These are phyloP conservation scores for Anarsia innoxiella DNA, from an alignment of 2,888 invertebrate species.

Conservation along the genomic window DNA sequence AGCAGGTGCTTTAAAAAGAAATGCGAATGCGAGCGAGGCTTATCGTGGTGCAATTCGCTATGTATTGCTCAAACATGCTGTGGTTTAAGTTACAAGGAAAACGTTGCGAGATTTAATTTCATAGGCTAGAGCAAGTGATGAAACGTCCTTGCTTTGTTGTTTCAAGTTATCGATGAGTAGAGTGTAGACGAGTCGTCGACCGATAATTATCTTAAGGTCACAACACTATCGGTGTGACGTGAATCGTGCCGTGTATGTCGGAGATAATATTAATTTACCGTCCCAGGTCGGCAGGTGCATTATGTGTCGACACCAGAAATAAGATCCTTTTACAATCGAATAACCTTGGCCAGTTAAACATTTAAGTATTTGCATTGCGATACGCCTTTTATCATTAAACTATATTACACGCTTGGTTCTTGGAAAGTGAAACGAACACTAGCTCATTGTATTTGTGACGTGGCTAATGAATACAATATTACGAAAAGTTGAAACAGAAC, in stretches of 20 bases:
- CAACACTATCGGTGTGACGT: conserved; percentile 61
- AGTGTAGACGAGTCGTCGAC: conserved; percentile 62
- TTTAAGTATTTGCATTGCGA: background rate
- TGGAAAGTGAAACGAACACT: too few species aligned
- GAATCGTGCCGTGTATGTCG: conserved; percentile 41
- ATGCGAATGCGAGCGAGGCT: too few species aligned
- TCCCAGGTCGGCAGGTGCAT: conserved; percentile 4
- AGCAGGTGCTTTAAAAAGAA: conserved; percentile 23
- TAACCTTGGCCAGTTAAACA: conserved; percentile 2
- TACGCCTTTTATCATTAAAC: too few species aligned
- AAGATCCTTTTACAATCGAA: conserved; percentile 2
- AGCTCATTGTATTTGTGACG: too few species aligned
- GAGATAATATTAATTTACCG: conserved; percentile 21
- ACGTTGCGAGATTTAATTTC: conserved; percentile 15
- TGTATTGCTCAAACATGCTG: conserved; percentile 15
- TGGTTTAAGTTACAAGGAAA: conserved; percentile 24
- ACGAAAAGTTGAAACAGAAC: background rate
- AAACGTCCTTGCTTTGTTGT: conserved; percentile 59
- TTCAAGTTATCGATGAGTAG: conserved; percentile 45
- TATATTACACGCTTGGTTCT: too few species aligned
- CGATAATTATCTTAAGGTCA: conserved; percentile 72
- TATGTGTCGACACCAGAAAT: conserved; percentile 1
- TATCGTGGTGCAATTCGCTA: conserved; percentile 17
- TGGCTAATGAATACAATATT: too few species aligned
- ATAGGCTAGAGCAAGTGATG: conserved; percentile 34